These are phyloP conservation scores for Musca domestica DNA, from an alignment of 1,140 invertebrate genomes.

Conservation along the genomic window DNA sequence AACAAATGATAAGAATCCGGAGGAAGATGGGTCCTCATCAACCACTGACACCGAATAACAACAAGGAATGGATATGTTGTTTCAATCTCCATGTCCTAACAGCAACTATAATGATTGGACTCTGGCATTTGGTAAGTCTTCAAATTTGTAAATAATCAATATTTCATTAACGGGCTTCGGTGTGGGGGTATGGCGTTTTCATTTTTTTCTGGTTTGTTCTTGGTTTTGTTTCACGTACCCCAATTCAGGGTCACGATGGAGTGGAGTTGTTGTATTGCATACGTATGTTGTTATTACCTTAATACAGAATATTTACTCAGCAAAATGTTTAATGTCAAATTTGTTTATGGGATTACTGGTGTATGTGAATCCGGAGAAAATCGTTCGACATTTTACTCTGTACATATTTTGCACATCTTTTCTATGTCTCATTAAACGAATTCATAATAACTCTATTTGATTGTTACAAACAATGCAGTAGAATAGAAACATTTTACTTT, in stretches of 20 bases:
- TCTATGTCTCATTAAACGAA: too few relatives aligned
- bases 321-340: too few relatives aligned
- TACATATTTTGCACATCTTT: too few relatives aligned
- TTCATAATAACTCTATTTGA: too few relatives aligned
- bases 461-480: too few relatives aligned
- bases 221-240: not conserved
- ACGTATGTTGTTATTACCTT: too few relatives aligned
- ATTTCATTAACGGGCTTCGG: not conserved
- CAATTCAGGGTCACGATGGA: slow-evolving; percentile 12
- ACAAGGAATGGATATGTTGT: slow-evolving; percentile 71
- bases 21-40: slow-evolving; percentile 62
- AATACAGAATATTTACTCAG: too few relatives aligned
- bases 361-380: too few relatives aligned
- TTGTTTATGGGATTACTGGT: too few relatives aligned
- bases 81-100: slow-evolving; percentile 81
- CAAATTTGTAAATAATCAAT: not conserved
- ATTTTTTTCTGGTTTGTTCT: not conserved
- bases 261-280: not conserved
- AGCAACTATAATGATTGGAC: slow-evolving; percentile 74
- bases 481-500: too few relatives aligned
- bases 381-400: too few relatives aligned
- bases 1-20: slow-evolving; percentile 62
- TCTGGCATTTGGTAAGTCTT: slow-evolving; percentile 74
- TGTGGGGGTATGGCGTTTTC: not conserved
- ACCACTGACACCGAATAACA: slow-evolving; percentile 51